Percentiles rank a stretch among this genome's conserved stretches.
phyloP scores from a whole-genome alignment of 2,113 vertebrate species.

The Balaeniceps rex region DNA sequence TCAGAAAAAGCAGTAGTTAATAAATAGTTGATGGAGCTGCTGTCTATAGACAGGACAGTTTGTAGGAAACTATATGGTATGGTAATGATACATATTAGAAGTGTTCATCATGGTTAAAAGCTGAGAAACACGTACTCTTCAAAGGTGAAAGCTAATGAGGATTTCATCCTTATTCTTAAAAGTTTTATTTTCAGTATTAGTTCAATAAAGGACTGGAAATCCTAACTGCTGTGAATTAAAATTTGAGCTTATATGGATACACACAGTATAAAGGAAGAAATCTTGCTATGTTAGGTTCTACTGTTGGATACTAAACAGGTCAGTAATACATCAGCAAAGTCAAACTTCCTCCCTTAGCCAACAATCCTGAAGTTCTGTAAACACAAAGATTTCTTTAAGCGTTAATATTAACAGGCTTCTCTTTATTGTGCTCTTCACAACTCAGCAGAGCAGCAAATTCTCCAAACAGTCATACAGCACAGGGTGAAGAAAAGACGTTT shows the following conservation, averaged over 20 bases:
- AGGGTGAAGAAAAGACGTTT: not conserved
- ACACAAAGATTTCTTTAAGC: not conserved
- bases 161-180: not conserved
- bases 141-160: not conserved
- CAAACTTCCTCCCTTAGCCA: not conserved
- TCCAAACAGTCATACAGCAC: not conserved
- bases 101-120: not conserved
- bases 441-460: not conserved
- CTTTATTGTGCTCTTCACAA: not conserved
- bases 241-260: not conserved
- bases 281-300: not conserved
- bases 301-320: not conserved
- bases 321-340: not conserved
- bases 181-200: not conserved
- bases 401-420: not conserved
- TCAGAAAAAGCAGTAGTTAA: not conserved
- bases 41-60: not conserved
- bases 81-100: not conserved
- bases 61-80: not conserved
- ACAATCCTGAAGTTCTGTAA: not conserved
- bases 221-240: not conserved
- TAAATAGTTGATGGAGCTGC: not conserved
- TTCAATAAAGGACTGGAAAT: not conserved
- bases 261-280: not conserved
- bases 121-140: not conserved